These are phyloP conservation scores for Trachelus tabidus DNA, from an alignment of 2,888 invertebrate genomes.

Conservation along the genomic window DNA sequence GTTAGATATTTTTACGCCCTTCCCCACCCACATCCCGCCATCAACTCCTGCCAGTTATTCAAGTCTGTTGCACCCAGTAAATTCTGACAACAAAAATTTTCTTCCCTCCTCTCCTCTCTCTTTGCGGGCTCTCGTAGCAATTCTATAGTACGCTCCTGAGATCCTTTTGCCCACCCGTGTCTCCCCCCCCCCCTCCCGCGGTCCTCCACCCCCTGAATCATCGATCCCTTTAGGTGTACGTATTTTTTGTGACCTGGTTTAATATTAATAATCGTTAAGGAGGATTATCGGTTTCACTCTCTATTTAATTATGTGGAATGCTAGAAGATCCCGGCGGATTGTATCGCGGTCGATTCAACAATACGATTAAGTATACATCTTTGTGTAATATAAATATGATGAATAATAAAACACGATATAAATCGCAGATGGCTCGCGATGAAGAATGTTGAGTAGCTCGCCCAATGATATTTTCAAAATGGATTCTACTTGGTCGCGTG, in stretches of 20 bases:
- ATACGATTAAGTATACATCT: constrained; percentile 59
- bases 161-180: neutral
- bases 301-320: constrained; percentile 51
- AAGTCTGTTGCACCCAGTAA: constrained; percentile 8
- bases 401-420: constrained; percentile 53
- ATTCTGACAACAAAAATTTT: neutral
- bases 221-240: constrained; percentile 37
- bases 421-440: constrained; percentile 29
- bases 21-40: constrained; percentile 4
- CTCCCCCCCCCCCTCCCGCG: neutral
- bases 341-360: constrained; percentile 55
- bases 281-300: constrained; percentile 42
- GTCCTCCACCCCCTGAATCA: neutral
- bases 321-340: constrained; percentile 47
- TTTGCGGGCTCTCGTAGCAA: neutral
- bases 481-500: neutral
- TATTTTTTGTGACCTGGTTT: constrained; percentile 57
- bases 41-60: neutral
- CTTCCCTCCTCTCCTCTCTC: neutral
- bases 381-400: constrained; percentile 61
- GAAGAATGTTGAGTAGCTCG: neutral
- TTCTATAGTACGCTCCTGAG: neutral
- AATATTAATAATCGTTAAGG: constrained; percentile 47
- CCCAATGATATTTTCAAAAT: neutral
- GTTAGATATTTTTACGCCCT: constrained; percentile 32